Evolutionary conservation across 2,888 invertebrate species (phyloP), one percentile per base, ranked within the genome.

Genomic region (Caenorhabditis doughertyi): DNA sequence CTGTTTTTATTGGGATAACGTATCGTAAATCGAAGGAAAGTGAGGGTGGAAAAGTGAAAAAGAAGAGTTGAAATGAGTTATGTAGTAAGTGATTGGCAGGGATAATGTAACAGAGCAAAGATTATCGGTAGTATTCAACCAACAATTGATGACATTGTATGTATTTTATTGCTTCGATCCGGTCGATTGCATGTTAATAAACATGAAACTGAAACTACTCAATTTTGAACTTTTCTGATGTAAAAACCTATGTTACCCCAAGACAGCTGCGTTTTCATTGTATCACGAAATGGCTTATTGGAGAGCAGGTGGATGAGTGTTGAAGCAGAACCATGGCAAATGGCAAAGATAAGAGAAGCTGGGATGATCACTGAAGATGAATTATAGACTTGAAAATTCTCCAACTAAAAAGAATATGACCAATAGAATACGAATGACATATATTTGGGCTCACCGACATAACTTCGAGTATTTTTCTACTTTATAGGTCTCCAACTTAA

Each of bases 251-350:
- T 65, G 65, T 65, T 32, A 68, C 77, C 55, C 77, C 77, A 77
- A 13, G 53, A 49, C 68, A 77, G 68, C 68, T 77, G 77, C 39
- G 68, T n/a, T 62, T 77, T 77, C 68, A 77, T 68, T 18, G 68
- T 77, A 32, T 67, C 62, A 32, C 76, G 70, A 60, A 76, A 81
- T 25, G 81, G 81, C 55, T 72, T 76, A 42, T 74, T 76, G 32
- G 71, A 76, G 35, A 81, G 39, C 58, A 81, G 49, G 60, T 76
- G 71, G 18, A 51, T 47, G 47, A 81, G 65, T 27, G 76, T 77
- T 16, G 81, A 76, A n/a, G 68, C 65, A 0, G 71, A 55, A 18
- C 81, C 81, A 32, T 81, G 71, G 32, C 44, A 67, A 27, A 76
- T 23, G 25, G 60, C 55, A 8, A 81, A 68, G 25, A 76, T 65